Evolutionary conservation across 2,888 invertebrate species (phyloP).

Genomic region (Melanophora roralis): DNA sequence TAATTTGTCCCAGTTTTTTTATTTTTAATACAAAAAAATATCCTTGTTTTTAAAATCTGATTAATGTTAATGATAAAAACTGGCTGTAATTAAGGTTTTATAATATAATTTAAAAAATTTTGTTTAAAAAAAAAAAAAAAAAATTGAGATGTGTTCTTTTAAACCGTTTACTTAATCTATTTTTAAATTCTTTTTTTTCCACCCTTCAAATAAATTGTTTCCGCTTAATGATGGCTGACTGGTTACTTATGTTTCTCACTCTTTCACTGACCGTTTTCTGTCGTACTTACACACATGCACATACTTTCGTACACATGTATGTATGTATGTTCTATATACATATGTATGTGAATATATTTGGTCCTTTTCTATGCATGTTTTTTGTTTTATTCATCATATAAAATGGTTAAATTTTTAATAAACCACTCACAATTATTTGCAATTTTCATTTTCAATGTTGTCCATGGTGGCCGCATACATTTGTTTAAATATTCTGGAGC

Average conservation of each 20-base stretch:
- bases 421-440: slow-evolving; percentile 60
- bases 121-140: too few species aligned
- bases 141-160: background rate
- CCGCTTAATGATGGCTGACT: background rate
- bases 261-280: too few species aligned
- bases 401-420: slow-evolving; percentile 61
- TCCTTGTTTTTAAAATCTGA: too few species aligned
- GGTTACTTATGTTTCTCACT: too few species aligned
- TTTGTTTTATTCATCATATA: slow-evolving; percentile 44
- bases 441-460: slow-evolving; percentile 58
- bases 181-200: background rate
- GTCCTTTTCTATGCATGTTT: slow-evolving; percentile 29
- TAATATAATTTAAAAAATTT: too few species aligned
- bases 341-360: background rate
- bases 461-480: slow-evolving; percentile 43
- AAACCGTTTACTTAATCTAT: background rate
- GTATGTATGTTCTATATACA: too few species aligned
- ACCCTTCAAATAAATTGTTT: slow-evolving; percentile 1
- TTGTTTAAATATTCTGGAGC: slow-evolving; percentile 50
- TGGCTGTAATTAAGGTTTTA: too few species aligned
- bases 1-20: too few species aligned
- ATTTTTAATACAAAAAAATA: too few species aligned
- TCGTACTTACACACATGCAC: too few species aligned
- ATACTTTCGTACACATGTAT: too few species aligned
- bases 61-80: too few species aligned